Evolutionary conservation across 2,797 vertebrate genomes (phyloP), one percentile per base, ranked within the genome.

Genomic region (Synaphobranchus kaupii): DNA sequence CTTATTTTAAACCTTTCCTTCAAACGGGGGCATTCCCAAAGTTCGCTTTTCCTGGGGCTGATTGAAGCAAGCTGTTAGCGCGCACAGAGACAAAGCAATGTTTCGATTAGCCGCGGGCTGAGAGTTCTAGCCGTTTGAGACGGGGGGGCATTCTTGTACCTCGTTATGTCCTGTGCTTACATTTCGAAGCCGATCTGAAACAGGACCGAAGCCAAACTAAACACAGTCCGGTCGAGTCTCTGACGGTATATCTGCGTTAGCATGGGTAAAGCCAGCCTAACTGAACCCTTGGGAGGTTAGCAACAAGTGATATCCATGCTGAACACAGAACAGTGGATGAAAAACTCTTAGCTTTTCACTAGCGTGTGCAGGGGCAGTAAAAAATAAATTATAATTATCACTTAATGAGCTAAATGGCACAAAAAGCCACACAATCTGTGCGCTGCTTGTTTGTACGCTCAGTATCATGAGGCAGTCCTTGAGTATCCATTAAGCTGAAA

Each of bases 401-500:
- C 85, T 86, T 87, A 25, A 86, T 90, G 87, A 86, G 47, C 60
- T 85, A 50, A 85, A 88, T 89, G 83, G 89, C 89, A 91, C 90
- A 89, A 84, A 91, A 91, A 92, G 88, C 89, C 89, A 87, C 54
- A 87, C 84, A 88, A 88, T 73, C 88, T 39, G 88, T 91, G 91
- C 89, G 90, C 84, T 87, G 90, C 91, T 56, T 4, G 56, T 25
- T 83, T 54, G 17, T 9, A 34, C 22, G 34, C 34, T 63, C 34
- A 84, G 60, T 34, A 76, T 84, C 82, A 87, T 88, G 15, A 86
- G 17, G 76, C 89, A 88, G 90, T 93, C 86, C 93, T 96, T 94
- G 90, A 89, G 90, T 91, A 95, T 92, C 92, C 93, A 94, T 95
- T 94, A 94, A 88, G 90, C 87, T 88, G 13, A 12, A 92, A 89